phyloP scores from a whole-genome alignment of 1,140 invertebrate genomes.

The Caenorhabditis remanei region DNA sequence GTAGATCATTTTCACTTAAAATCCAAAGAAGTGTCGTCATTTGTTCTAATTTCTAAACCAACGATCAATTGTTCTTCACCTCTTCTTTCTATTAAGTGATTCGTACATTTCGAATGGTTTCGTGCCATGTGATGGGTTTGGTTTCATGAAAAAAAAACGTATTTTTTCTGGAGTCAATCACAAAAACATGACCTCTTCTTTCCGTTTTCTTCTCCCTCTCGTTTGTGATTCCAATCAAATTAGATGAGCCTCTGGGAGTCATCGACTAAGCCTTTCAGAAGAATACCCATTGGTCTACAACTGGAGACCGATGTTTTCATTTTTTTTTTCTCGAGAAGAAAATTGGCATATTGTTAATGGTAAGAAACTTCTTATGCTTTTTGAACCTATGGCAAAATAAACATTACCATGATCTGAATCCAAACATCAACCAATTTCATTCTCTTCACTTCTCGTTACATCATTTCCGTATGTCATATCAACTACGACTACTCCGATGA shows the following conservation, averaged over 20 bases:
- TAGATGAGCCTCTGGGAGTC: slow-evolving; percentile 20
- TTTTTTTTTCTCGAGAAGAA: not conserved
- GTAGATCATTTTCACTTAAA: not conserved
- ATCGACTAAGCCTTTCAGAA: slow-evolving; percentile 6
- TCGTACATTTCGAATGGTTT: not conserved
- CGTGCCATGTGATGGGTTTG: slow-evolving; percentile 4
- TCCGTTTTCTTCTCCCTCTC: not conserved
- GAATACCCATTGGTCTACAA: not conserved
- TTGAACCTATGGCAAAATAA: too few species aligned
- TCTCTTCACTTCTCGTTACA: not conserved
- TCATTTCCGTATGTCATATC: slow-evolving; percentile 24
- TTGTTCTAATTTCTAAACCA: not conserved
- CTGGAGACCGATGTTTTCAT: not conserved
- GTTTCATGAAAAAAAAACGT: not conserved
- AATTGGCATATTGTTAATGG: too few species aligned
- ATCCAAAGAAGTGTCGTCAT: not conserved
- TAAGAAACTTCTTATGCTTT: too few species aligned
- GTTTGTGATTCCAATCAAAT: slow-evolving; percentile 45
- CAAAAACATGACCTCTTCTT: slow-evolving; percentile 37
- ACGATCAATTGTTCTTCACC: not conserved
- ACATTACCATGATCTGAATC: not conserved
- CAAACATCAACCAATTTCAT: not conserved
- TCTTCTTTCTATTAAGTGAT: not conserved
- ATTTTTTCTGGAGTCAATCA: not conserved
- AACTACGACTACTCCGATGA: not conserved